Percentiles rank a stretch among this genome's conserved stretches.
Evolutionary conservation across 1,140 invertebrate genomes (phyloP).

Genomic region (Hyles vespertilio): DNA sequence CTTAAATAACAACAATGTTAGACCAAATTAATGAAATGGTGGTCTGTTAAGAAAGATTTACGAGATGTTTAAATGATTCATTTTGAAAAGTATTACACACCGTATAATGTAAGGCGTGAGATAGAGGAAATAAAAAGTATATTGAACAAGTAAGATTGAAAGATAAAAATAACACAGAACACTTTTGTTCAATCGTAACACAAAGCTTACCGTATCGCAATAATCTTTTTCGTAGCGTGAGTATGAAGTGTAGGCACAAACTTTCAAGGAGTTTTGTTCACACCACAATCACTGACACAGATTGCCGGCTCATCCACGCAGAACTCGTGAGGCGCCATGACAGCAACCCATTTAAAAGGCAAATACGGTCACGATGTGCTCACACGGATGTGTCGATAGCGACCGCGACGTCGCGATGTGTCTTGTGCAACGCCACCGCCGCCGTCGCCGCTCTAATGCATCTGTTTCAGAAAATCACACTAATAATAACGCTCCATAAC

Average conservation of each 20-base stretch:
- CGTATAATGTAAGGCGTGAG: too few species aligned
- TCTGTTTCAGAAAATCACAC: neutral
- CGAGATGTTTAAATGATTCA: too few species aligned
- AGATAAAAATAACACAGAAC: too few species aligned
- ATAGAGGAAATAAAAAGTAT: too few species aligned
- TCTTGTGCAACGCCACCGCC: conserved; percentile 18
- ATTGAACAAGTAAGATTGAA: too few species aligned
- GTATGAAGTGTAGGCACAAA: conserved; percentile 5
- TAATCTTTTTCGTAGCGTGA: conserved; percentile 16
- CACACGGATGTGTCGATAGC: conserved; percentile 47
- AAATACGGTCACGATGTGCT: conserved; percentile 62
- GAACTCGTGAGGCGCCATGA: conserved; percentile 52
- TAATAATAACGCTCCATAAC: too few species aligned
- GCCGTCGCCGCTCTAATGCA: conserved; percentile 14
- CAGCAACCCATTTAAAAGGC: conserved; percentile 59
- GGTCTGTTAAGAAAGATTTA: too few species aligned
- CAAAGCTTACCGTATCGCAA: neutral
- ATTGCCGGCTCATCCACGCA: conserved; percentile 50
- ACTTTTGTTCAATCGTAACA: too few species aligned
- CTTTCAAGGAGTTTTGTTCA: conserved; percentile 19
- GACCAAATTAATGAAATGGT: too few species aligned
- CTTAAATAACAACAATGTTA: too few species aligned
- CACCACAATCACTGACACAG: conserved; percentile 49
- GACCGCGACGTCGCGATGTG: conserved; percentile 19
- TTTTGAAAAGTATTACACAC: too few species aligned